These are phyloP conservation scores for Styela clava DNA, from an alignment of 23 tunicate species.

Conservation along the genomic window DNA sequence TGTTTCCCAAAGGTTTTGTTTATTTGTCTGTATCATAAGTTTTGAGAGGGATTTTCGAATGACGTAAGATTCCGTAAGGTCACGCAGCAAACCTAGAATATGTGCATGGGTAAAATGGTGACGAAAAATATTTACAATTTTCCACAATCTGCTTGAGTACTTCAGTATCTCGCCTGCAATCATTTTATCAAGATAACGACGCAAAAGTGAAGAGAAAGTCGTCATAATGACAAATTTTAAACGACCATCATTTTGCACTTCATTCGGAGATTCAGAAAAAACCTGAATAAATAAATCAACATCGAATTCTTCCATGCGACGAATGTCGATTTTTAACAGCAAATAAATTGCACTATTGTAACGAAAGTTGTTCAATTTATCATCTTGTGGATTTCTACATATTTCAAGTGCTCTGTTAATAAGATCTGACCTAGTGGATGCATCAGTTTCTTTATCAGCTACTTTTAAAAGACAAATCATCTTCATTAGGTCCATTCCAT, in stretches of 20 bases:
- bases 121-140: not conserved
- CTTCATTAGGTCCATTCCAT: not conserved
- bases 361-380: not conserved
- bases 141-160: not conserved
- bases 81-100: not conserved
- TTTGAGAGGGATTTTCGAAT: not conserved
- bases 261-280: not conserved
- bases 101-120: not conserved
- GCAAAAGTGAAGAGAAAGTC: not conserved
- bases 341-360: not conserved
- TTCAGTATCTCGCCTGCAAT: not conserved
- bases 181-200: not conserved
- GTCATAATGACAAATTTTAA: not conserved
- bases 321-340: not conserved
- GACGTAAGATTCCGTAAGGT: not conserved
- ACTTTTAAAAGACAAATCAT: not conserved
- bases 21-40: not conserved
- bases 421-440: not conserved
- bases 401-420: not conserved
- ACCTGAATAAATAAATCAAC: not conserved
- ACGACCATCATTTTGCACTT: not conserved
- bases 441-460: not conserved
- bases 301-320: not conserved
- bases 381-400: not conserved
- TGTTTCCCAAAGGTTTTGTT: not conserved